Percentiles rank a stretch among this genome's conserved stretches.
Conservation (phyloP, 2,113 vertebrate species). For the Chitala chitala region DNA sequence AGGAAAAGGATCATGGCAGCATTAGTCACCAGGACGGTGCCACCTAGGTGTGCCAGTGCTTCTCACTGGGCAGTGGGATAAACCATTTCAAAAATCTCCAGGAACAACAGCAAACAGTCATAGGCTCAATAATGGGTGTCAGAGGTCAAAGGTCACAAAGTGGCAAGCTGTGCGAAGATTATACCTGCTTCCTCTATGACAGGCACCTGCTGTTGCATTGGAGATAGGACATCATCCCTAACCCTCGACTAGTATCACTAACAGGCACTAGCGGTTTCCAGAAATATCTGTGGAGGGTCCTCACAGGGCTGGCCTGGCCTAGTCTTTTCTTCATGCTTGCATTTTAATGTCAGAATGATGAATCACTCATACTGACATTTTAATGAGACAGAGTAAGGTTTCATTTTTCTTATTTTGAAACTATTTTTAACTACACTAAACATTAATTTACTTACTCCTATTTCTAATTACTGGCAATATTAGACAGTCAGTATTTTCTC, state of each 20-base stretch:
- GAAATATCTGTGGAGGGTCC: slow-evolving; percentile 54
- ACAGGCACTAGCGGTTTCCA: slow-evolving; percentile 44
- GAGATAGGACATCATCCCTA: background rate
- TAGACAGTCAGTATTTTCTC: background rate
- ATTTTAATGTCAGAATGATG: slow-evolving; percentile 39
- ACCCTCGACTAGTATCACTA: background rate
- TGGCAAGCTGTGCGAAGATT: no score
- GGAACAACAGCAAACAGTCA: no score
- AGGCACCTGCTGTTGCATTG: background rate
- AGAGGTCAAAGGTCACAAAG: no score
- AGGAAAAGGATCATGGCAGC: no score
- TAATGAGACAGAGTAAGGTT: background rate
- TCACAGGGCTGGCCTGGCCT: slow-evolving; percentile 47
- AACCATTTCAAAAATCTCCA: no score
- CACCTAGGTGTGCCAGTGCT: background rate
- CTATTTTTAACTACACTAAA: background rate
- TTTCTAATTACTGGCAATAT: background rate
- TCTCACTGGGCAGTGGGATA: background rate
- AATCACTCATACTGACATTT: background rate
- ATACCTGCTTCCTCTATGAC: no score
- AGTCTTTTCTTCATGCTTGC: slow-evolving; percentile 45
- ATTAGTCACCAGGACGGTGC: no score
- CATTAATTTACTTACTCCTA: background rate
- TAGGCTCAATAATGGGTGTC: no score
- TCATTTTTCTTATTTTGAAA: background rate